Evolutionary conservation across 1,140 invertebrate genomes (phyloP).

Genomic region (Octopus bimaculoides): DNA sequence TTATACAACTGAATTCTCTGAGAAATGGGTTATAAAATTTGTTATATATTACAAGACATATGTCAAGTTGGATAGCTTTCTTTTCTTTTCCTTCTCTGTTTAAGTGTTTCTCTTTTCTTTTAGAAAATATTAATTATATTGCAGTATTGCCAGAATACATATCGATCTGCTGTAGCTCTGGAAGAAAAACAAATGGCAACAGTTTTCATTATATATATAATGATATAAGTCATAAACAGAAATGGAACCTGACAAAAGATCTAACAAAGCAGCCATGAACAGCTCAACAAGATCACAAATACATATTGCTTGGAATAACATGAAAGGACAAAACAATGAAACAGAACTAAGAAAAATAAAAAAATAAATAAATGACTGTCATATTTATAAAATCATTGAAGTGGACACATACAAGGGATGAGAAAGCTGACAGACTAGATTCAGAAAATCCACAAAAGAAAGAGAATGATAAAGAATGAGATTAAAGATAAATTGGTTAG

Average conservation of each 20-base stretch:
- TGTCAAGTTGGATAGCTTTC: neutral
- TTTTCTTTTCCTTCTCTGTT: neutral
- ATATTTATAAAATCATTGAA: too few species aligned
- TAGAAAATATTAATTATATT: neutral
- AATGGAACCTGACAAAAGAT: neutral
- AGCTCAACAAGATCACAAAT: too few species aligned
- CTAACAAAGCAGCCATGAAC: too few species aligned
- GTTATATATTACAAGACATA: constrained; percentile 8
- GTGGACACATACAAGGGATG: too few species aligned
- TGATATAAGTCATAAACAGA: neutral
- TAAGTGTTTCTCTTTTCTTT: neutral
- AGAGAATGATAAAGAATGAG: too few species aligned
- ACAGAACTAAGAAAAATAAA: too few species aligned
- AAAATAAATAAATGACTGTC: too few species aligned
- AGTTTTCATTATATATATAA: neutral
- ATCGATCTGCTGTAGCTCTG: neutral
- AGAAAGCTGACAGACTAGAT: too few species aligned
- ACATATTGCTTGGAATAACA: too few species aligned
- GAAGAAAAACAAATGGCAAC: neutral
- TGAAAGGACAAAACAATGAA: too few species aligned
- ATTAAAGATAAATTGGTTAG: too few species aligned
- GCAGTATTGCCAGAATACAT: neutral
- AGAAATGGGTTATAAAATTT: constrained; percentile 8
- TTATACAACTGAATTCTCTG: constrained; percentile 3
- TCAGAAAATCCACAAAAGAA: too few species aligned